Percentiles rank a stretch among this genome's conserved stretches.
phyloP scores from a whole-genome alignment of 2,797 vertebrate species.

The Todus mexicanus region DNA sequence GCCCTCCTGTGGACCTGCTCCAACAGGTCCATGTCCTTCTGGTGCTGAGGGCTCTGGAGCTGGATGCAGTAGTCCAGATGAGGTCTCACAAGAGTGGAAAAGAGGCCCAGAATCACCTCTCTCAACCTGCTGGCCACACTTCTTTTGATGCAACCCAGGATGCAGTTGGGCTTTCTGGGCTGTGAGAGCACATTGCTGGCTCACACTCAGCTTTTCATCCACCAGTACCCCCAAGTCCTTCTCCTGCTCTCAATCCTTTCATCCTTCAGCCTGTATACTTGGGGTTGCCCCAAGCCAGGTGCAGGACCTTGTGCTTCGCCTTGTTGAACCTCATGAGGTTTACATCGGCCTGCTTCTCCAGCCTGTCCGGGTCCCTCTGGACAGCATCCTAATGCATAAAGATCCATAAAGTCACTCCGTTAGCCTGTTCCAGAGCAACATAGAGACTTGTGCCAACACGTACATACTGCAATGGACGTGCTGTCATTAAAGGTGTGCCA shows the following conservation, averaged over 20 bases:
- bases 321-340: too few species aligned
- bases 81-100: not conserved
- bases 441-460: not conserved
- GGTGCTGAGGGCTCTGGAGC: not conserved
- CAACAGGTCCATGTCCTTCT: rapidly evolving
- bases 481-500: not conserved
- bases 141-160: not conserved
- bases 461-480: not conserved
- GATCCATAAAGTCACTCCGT: not conserved
- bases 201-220: too few species aligned
- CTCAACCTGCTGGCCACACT: rapidly evolving
- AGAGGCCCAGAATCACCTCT: not conserved
- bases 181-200: too few species aligned
- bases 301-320: too few species aligned
- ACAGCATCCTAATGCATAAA: rapidly evolving
- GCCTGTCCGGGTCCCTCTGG: too few species aligned
- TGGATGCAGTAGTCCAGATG: not conserved
- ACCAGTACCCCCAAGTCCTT: too few species aligned
- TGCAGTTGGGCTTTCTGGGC: too few species aligned
- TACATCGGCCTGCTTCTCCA: too few species aligned
- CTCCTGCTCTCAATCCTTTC: too few species aligned
- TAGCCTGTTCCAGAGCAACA: not conserved
- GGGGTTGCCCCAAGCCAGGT: too few species aligned
- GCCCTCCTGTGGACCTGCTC: not conserved
- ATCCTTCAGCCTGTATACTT: too few species aligned